These are phyloP conservation scores for Crotophaga sulcirostris DNA, from an alignment of 2,113 vertebrate genomes.

Conservation along the genomic window DNA sequence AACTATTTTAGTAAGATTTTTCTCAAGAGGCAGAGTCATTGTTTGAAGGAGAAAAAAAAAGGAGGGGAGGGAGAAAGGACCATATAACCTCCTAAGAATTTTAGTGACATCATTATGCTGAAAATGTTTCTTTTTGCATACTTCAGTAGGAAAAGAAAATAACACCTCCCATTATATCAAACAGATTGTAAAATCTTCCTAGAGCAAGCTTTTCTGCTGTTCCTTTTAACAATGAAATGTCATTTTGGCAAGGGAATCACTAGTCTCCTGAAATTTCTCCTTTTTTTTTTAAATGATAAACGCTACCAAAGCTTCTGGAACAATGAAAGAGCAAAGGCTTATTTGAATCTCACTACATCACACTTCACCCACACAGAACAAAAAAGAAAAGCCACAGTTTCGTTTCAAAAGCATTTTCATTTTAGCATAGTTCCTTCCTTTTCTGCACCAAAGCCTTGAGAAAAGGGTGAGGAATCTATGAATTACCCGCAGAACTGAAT, in stretches of 20 bases:
- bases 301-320: not conserved
- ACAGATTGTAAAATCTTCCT: not conserved
- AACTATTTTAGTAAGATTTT: not conserved
- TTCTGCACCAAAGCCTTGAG: not conserved
- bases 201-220: not conserved
- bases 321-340: not conserved
- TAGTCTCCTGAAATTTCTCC: not conserved
- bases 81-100: not conserved
- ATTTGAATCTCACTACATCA: not conserved
- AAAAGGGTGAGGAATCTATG: not conserved
- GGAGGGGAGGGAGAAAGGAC: accelerated
- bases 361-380: not conserved
- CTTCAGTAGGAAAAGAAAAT: not conserved
- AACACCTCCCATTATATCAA: not conserved
- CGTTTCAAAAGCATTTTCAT: not conserved
- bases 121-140: not conserved
- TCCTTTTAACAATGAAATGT: not conserved
- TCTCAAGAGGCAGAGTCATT: not conserved
- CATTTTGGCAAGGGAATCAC: not conserved
- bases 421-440: not conserved
- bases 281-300: constrained; percentile 12
- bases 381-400: not conserved
- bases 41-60: not conserved
- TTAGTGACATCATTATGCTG: not conserved
- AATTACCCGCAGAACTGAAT: not conserved